Evolutionary conservation across 2,797 vertebrate species (phyloP).

Genomic region (Coranthus polyacanthus): DNA sequence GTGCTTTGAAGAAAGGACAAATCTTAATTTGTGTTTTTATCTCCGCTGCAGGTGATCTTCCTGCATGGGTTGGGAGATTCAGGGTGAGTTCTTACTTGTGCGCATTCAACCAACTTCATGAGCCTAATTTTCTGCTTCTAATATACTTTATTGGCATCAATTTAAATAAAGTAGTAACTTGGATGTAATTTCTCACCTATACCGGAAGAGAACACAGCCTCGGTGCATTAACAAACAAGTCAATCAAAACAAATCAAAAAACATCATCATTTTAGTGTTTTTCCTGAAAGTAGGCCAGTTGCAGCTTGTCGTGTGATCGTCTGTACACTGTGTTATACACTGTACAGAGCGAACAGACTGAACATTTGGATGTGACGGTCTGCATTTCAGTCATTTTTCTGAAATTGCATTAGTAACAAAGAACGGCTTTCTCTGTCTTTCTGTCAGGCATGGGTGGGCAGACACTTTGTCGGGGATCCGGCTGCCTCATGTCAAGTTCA

Average conservation of each 20-base stretch:
- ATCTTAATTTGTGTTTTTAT: slow-evolving; percentile 21
- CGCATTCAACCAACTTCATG: no score
- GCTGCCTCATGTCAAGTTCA: slow-evolving; percentile 95
- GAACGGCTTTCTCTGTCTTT: slow-evolving; percentile 41
- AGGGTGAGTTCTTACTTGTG: slow-evolving; percentile 88
- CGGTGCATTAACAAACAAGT: no score
- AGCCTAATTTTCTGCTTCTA: neutral
- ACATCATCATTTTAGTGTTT: no score
- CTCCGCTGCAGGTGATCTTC: slow-evolving; percentile 92
- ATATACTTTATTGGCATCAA: no score
- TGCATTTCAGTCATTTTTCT: slow-evolving; percentile 14
- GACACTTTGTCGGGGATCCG: slow-evolving; percentile 90
- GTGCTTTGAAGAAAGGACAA: neutral
- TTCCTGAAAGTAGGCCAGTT: no score
- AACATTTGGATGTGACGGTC: neutral
- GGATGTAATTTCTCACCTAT: no score
- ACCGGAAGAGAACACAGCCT: no score
- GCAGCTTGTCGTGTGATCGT: no score
- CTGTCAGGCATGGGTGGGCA: slow-evolving; percentile 94
- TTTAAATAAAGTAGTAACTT: no score
- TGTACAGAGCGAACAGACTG: neutral
- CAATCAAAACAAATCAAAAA: no score
- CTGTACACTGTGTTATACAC: no score
- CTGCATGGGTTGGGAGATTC: slow-evolving; percentile 97
- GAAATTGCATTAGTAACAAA: slow-evolving; percentile 39